Evolutionary conservation across 2,797 vertebrate genomes (phyloP).

Genomic region (Hybognathus amarus): DNA sequence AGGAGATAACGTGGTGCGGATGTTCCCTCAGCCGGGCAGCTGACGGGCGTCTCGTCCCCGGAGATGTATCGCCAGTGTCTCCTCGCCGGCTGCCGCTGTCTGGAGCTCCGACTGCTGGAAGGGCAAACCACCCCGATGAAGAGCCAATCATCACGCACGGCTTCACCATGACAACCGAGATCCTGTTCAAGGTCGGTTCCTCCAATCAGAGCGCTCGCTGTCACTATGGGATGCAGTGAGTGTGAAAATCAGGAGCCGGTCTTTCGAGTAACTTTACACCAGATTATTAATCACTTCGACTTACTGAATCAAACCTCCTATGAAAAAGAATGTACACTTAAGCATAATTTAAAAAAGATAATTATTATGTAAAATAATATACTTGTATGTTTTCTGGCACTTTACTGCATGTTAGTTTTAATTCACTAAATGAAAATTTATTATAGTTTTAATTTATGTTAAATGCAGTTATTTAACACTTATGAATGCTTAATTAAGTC

Average conservation of each 20-base stretch:
- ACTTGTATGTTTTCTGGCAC: too few species aligned
- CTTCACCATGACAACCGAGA: slow-evolving; percentile 99
- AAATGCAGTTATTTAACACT: too few species aligned
- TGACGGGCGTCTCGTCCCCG: slow-evolving; percentile 92
- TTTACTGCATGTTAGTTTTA: too few species aligned
- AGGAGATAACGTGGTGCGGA: background rate
- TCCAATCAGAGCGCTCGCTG: slow-evolving; percentile 5
- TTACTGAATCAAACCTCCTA: background rate
- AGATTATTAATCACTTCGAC: background rate
- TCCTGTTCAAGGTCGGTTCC: slow-evolving; percentile 89
- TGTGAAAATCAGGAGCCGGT: background rate
- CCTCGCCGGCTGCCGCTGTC: slow-evolving; percentile 92
- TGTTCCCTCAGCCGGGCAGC: slow-evolving; percentile 87
- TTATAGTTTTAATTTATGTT: too few species aligned
- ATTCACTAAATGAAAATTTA: too few species aligned
- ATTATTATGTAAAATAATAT: too few species aligned
- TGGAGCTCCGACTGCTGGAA: slow-evolving; percentile 99
- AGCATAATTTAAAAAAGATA: too few species aligned
- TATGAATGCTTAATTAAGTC: too few species aligned
- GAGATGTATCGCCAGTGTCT: slow-evolving; percentile 98
- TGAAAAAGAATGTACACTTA: background rate
- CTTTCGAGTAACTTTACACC: background rate
- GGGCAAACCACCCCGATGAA: slow-evolving; percentile 92
- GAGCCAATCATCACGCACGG: slow-evolving; percentile 97
- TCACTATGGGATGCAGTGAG: slow-evolving; percentile 21